Percentiles rank a stretch among this genome's conserved stretches.
phyloP scores from a whole-genome alignment of 2,888 invertebrate genomes.

The Stegana nigrithorax region DNA sequence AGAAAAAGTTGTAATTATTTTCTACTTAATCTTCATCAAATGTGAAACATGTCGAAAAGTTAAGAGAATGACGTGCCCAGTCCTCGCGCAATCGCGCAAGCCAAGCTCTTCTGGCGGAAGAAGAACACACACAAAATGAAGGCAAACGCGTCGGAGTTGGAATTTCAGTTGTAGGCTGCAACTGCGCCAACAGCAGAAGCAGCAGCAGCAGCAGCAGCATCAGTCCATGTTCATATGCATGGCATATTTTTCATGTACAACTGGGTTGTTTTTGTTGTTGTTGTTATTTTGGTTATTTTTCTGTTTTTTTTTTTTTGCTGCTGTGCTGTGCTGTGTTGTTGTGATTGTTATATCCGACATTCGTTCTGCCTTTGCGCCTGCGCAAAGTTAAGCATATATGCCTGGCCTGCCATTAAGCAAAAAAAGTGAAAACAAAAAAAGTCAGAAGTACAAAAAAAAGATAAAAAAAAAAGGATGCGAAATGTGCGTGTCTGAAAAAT shows the following conservation, averaged over 20 bases:
- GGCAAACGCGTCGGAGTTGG: too few species aligned
- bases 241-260: constrained; percentile 13
- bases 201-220: too few species aligned
- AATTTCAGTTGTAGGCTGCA: too few species aligned
- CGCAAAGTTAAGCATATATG: too few species aligned
- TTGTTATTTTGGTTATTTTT: not conserved
- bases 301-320: too few species aligned
- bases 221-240: constrained; percentile 24
- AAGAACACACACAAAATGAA: constrained; percentile 1
- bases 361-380: constrained; percentile 3
- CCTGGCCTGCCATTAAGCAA: not conserved
- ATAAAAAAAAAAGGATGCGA: not conserved
- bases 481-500: constrained; percentile 22
- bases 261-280: not conserved
- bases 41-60: constrained; percentile 58
- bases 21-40: constrained; percentile 63
- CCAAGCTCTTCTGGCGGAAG: not conserved
- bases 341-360: too few species aligned
- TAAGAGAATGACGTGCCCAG: constrained; percentile 33
- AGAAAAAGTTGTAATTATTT: constrained; percentile 53
- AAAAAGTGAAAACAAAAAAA: not conserved
- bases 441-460: not conserved
- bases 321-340: too few species aligned
- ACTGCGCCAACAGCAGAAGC: too few species aligned
- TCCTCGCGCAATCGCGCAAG: not conserved